Base-by-base conservation (phyloP, 1,140 invertebrate species). In the Temnothorax curvispinosus region DNA sequence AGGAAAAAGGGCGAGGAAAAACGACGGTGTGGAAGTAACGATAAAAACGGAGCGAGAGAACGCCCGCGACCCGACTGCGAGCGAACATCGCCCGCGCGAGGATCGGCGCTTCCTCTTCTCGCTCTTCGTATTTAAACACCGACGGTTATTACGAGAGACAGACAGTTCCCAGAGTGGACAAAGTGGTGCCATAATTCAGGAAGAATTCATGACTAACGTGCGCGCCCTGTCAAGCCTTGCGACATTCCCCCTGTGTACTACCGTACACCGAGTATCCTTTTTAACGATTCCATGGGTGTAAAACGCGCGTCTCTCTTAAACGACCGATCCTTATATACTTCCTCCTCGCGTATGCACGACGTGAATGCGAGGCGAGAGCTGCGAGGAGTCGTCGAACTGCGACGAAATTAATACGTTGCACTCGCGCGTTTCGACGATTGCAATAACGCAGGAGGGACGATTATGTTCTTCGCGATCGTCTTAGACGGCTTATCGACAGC, bases 181-280 rank as follows among this genome's bases (percentile, higher is more conserved):
- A 89, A 90, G 89, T 90, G 89, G 72, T 85, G 72, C 78, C 52
- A 90, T 90, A 90, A 78, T 89, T 90, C 86, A 89, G 77, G 85
- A 86, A 84, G 89, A 78, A 87, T 90, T 85, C 85, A 54, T 56
- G 88, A 89, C 18, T 78, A 87, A 89, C 88, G 72, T 58, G 47
- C 69, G 2, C 77, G 77, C 62, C 38, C 11, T 44, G 88, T 84
- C 88, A 84, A 44, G 21, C 85, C 72, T 47, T 4, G 64, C 65
- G 85, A 87, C 87, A 58, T 77, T 44, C 64, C 54, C 1, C 69
- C 32, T 41, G 54, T 62, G 41, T 11, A 9, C 52, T 56, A 64
- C 60, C 47, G 60, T 50, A 69, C 52, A 27, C 38, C 72, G 50
- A 41, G 87, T 65, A 74, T 80, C 75, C 76, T 76, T 87, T 69